These are phyloP conservation scores for Pyrochroa serraticornis DNA, from an alignment of 2,888 invertebrate species.

Conservation along the genomic window DNA sequence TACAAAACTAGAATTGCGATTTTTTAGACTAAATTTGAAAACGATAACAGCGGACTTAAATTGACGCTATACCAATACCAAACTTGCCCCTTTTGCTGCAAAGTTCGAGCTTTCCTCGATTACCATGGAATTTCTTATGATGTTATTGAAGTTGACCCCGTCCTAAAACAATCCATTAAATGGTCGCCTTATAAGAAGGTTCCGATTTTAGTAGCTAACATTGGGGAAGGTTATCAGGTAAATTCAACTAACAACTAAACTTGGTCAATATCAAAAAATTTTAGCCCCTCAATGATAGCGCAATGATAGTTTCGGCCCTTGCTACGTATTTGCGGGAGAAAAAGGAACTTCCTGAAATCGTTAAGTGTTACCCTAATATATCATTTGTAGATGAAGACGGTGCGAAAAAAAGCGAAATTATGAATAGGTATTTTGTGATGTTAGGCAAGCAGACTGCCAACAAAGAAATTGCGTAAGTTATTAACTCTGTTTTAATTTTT, in stretches of 20 bases:
- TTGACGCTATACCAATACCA: conserved; percentile 94
- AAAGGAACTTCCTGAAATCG: conserved; percentile 69
- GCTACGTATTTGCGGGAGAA: conserved; percentile 76
- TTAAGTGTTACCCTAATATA: conserved; percentile 78
- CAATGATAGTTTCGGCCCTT: conserved; percentile 89
- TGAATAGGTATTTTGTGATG: conserved; percentile 91
- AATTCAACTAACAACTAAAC: conserved; percentile 12
- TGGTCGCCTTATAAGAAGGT: conserved; percentile 97
- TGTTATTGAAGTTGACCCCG: conserved; percentile 96
- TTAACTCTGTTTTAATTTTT: conserved; percentile 40
- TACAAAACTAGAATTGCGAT: conserved; percentile 9
- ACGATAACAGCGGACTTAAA: conserved; percentile 73
- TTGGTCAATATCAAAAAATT: conserved; percentile 42
- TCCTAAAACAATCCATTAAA: conserved; percentile 86
- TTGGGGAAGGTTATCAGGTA: conserved; percentile 74
- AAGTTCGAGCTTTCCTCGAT: conserved; percentile 89
- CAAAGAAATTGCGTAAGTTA: conserved; percentile 65
- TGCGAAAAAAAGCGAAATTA: conserved; percentile 73
- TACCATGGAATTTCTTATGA: conserved; percentile 93
- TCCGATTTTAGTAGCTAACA: conserved; percentile 83
- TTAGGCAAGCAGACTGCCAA: conserved; percentile 65
- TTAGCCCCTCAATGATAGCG: conserved; percentile 90
- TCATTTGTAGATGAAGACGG: conserved; percentile 71
- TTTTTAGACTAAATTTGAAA: conserved; percentile 68
- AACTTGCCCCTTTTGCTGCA: conserved; percentile 98